Evolutionary conservation across 2,113 vertebrate species (phyloP).

Genomic region (Junco hyemalis): DNA sequence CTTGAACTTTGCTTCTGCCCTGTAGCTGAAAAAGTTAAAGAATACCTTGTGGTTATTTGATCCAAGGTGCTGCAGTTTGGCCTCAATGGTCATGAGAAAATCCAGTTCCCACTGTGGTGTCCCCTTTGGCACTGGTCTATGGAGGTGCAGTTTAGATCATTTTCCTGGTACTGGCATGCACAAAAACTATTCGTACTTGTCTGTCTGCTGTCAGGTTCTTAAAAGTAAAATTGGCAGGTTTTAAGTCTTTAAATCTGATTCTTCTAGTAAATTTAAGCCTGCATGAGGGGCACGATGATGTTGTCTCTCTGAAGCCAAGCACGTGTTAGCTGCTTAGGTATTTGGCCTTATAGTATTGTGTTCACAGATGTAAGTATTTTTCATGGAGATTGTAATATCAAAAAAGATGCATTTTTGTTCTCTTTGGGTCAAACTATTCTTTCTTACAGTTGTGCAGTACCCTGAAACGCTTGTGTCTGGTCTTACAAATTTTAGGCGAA

Average conservation of each 20-base stretch:
- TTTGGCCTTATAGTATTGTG: neutral
- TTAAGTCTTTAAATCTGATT: neutral
- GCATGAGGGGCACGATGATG: neutral
- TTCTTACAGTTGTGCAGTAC: neutral
- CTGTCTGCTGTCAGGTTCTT: neutral
- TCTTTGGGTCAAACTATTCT: neutral
- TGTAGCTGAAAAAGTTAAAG: neutral
- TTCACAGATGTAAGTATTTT: neutral
- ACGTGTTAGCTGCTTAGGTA: neutral
- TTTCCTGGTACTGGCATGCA: neutral
- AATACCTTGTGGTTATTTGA: neutral
- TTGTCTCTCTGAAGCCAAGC: neutral
- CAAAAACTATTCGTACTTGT: neutral
- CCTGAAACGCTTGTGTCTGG: neutral
- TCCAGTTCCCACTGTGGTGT: accelerated
- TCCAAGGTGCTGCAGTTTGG: neutral
- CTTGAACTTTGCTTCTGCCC: neutral
- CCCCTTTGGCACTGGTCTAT: neutral
- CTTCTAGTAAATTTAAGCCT: neutral
- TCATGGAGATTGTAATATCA: neutral
- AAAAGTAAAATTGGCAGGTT: neutral
- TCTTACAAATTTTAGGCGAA: neutral
- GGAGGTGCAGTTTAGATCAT: neutral
- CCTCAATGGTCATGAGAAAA: neutral
- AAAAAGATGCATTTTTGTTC: neutral